Conservation (phyloP, 2,113 vertebrate genomes). For the Barnardius zonarius region DNA sequence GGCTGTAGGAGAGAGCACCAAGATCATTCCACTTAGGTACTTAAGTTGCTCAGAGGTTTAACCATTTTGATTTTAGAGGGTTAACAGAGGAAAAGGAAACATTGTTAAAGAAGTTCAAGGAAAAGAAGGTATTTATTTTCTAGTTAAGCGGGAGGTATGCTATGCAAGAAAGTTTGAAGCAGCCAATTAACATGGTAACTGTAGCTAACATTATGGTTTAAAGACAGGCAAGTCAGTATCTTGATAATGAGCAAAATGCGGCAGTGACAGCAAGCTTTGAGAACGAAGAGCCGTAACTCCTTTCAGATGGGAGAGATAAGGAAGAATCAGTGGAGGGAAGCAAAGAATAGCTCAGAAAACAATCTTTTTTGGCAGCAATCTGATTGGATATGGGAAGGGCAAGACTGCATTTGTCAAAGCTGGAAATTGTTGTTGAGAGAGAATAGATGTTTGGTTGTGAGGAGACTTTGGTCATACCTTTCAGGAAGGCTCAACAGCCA, state of each 20-base stretch:
- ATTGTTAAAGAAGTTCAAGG: not conserved
- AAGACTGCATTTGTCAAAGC: not conserved
- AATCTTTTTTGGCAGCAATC: not conserved
- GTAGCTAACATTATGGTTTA: not conserved
- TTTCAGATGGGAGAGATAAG: not conserved
- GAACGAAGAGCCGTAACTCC: not conserved
- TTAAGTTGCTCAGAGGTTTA: not conserved
- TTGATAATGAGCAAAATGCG: not conserved
- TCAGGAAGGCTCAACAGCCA: not conserved
- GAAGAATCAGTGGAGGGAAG: not conserved
- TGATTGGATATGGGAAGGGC: not conserved
- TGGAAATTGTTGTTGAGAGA: not conserved
- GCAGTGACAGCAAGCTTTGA: not conserved
- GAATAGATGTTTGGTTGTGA: not conserved
- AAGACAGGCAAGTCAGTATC: not conserved
- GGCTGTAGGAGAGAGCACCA: not conserved
- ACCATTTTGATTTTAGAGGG: not conserved
- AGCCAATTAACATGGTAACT: not conserved
- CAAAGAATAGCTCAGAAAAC: not conserved
- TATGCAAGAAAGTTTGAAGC: not conserved
- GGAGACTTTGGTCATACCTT: not conserved
- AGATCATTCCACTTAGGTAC: not conserved
- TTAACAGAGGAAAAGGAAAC: not conserved
- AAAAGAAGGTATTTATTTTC: not conserved
- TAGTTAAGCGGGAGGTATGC: not conserved